Percentiles rank a stretch among this genome's conserved stretches.
Evolutionary conservation across 2,888 invertebrate species (phyloP).

Genomic region (Micoletzkya japonica): DNA sequence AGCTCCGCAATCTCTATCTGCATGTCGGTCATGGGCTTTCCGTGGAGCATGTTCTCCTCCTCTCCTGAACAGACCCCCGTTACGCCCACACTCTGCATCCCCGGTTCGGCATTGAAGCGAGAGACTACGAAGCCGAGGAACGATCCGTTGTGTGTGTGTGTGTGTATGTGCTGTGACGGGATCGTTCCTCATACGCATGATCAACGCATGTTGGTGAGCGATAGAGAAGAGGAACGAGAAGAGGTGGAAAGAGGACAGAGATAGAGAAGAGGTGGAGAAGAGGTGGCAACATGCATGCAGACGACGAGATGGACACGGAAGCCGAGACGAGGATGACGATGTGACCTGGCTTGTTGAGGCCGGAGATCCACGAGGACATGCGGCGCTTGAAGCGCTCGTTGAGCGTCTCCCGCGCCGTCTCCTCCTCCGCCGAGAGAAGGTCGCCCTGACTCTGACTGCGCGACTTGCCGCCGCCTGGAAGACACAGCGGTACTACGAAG

Average conservation of each 20-base stretch:
- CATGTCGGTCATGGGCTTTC: constrained; percentile 57
- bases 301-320: too few species aligned
- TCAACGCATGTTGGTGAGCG: too few species aligned
- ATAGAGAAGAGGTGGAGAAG: too few species aligned
- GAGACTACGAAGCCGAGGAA: too few species aligned
- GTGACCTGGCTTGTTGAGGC: constrained; percentile 42
- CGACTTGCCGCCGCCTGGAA: background rate
- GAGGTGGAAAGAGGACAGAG: too few species aligned
- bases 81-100: too few species aligned
- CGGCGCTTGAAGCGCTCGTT: constrained; percentile 46
- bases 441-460: constrained; percentile 1
- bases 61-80: constrained; percentile 35
- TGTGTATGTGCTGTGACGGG: background rate
- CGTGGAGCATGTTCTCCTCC: constrained; percentile 36
- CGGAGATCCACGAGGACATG: constrained; percentile 53
- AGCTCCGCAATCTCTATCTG: constrained; percentile 69
- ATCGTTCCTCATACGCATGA: background rate
- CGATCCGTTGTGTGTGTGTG: too few species aligned
- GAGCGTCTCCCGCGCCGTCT: too few species aligned
- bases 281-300: too few species aligned
- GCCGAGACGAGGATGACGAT: too few species aligned
- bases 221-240: too few species aligned
- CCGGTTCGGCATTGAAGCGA: too few species aligned
- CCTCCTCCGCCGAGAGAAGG: background rate
- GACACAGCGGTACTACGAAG: background rate